Evolutionary conservation across 1,140 invertebrate genomes (phyloP), one percentile per base, ranked within the genome.

Genomic region (Temnothorax curvispinosus): DNA sequence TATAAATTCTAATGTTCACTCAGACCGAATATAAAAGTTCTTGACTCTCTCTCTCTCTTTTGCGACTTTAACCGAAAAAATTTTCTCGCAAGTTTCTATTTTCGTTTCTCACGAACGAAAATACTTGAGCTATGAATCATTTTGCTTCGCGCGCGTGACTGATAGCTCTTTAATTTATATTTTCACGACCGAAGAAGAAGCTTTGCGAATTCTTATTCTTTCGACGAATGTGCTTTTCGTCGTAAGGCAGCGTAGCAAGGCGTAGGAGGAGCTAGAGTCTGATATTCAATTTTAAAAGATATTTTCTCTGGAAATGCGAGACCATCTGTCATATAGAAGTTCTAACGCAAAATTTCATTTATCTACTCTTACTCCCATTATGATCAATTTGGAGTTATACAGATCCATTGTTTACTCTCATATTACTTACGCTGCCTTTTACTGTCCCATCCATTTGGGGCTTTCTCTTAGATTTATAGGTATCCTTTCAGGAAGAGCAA

Each of bases 281-380:
- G 56, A 84, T 84, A 84, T 84, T 84, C 80, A 75, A 74, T 84
- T 84, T 84, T 84, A 75, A 75, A 60, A 84, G 69, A 60, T 84
- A 84, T 84, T 84, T 84, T 84, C 69, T 18, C 80, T 7, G 54
- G 27, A 84, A 74, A 84, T 50, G 80, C 11, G 54, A 84, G 27
- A 75, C 41, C 69, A 84, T 84, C 80, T 84, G 69, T 84, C 69
- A 84, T 60, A 27, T 75, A 27, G n/a, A 84, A 84, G 69, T 84
- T 74, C 69, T 56, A 84, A 60, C 80, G 69, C 69, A 47, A 75
- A 84, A 84, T 75, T 84, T 84, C 67, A 84, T 84, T 75, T 60
- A 84, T 84, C 69, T 56, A 74, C 77, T 67, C 62, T 65, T 54
- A 69, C 54, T 84, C 54, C 80, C 69, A 75, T 84, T 84, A 84